Conservation (phyloP, 1,140 invertebrate species). For the Linepithema humile region DNA sequence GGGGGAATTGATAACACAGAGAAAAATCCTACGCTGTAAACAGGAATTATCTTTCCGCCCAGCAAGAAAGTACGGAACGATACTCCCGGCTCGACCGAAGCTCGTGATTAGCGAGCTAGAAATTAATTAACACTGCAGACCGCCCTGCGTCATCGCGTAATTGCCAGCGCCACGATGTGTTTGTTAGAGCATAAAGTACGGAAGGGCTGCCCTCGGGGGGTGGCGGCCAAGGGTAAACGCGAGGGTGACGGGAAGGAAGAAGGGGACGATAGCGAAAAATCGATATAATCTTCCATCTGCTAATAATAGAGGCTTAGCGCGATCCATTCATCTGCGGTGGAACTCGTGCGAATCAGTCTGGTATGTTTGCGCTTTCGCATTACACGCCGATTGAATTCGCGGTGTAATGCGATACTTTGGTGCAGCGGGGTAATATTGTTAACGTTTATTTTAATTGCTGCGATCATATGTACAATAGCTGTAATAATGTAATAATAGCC, state of each 20-base stretch:
- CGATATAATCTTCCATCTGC: slow-evolving; percentile 83
- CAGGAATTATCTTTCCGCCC: background rate
- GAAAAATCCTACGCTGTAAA: background rate
- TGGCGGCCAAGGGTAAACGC: slow-evolving; percentile 59
- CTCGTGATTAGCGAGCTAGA: slow-evolving; percentile 66
- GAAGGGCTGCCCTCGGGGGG: slow-evolving; percentile 57
- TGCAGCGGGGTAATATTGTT: slow-evolving; percentile 9
- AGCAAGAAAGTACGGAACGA: slow-evolving; percentile 31
- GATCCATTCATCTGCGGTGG: slow-evolving; percentile 77
- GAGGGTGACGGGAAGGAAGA: slow-evolving; percentile 66
- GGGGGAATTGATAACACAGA: background rate
- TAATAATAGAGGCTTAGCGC: slow-evolving; percentile 82
- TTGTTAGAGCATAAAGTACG: slow-evolving; percentile 80
- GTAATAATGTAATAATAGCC: slow-evolving; percentile 3
- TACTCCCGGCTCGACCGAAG: slow-evolving; percentile 55
- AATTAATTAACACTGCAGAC: slow-evolving; percentile 82
- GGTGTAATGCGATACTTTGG: slow-evolving; percentile 31
- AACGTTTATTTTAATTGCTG: slow-evolving; percentile 48
- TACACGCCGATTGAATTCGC: slow-evolving; percentile 51
- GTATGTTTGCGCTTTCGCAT: slow-evolving; percentile 58
- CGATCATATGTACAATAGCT: background rate
- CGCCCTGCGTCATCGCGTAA: slow-evolving; percentile 77
- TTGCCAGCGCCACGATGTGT: slow-evolving; percentile 80
- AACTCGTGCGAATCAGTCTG: slow-evolving; percentile 64
- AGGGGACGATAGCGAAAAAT: slow-evolving; percentile 73